Base-by-base conservation (phyloP, 35 echinoderm and acorn worm genomes). In the Ophiothrix spiculata region DNA sequence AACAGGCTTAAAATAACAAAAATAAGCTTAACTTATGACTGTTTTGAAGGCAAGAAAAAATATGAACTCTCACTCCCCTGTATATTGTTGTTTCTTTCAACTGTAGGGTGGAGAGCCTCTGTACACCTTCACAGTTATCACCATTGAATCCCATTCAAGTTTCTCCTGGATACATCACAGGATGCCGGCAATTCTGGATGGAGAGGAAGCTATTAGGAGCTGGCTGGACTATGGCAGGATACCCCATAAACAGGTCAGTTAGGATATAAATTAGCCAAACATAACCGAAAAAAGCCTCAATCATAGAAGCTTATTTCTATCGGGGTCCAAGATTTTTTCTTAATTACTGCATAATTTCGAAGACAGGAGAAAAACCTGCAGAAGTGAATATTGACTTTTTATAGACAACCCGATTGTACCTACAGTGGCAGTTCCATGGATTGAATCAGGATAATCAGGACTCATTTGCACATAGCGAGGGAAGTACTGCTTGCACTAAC, bases 141-240 rank as follows among this genome's bases (percentile, higher is more conserved):
- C 95, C 21, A 84, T 89, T 39, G 88, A 87, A 74, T 85, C 95
- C 38, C 32, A 39, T 39, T 34, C 85, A 16, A 85, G 87, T 36
- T 56, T 98, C 79, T 91, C 88, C 17, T 93, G 89, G 88, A 83
- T 98, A 40, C 95, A 98, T 76, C 88, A 98, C 39, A 36, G 91
- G 33, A 98, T 98, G 95, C 95, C 95, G 10, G 95, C 89, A 21
- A 82, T 98, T 31, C 83, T 98, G 39, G 90, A 98, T 85, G 91
- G 91, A 0, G 91, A 98, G 39, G 86, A 98, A 8, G 91, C 85
- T 25, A 86, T 98, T 21, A 39, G 83, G 8, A 60, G 83, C 37
- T 98, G 95, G 95, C 79, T 98, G n/a, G 95, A 98, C 64, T 98
- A 83, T 86, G 91, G 88, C 31, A 89, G 37, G 31, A 77, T 98